Evolutionary conservation across 2,797 vertebrate species (phyloP), one percentile per base, ranked within the genome.

Genomic region (Clarias platycephalus): DNA sequence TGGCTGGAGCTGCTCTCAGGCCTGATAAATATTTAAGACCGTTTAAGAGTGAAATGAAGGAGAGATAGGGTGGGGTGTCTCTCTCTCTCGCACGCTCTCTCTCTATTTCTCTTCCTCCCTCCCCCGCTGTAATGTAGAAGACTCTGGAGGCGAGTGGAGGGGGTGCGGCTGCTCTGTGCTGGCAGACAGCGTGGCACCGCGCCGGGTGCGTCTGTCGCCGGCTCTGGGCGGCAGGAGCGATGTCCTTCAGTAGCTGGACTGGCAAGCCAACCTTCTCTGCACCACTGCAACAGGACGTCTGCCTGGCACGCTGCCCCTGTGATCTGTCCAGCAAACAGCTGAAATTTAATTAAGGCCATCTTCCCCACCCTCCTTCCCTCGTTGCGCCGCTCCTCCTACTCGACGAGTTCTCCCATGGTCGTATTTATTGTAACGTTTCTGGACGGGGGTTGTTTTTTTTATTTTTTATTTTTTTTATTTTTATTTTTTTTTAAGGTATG

Each of bases 1-100:
- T 70, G 37, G 83, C 84, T 77, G 71, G 84, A 71, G 78, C 71
- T 62, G 66, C 83, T 84, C 68, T 66, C 89, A 86, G n/a, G 82
- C 64, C 86, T 93, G 90, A 93, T 94, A 91, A 93, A 93, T 92
- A 93, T 94, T 93, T 93, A 91, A 92, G 86, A 89, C 89, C 84
- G 34, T 93, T 91, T 93, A 91, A 90, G 85, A 89, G 89, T 92
- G 88, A 90, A 91, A 90, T 92, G 86, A 90, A 92, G 92, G 82
- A 87, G 85, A 81, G 88, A 40, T 58, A 82, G 81, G 58, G 62
- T 82, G 81, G 66, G 22, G 37, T 81, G 62, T 85, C 40, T 81
- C 31, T 86, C 28, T 72, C 68, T 34, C 44, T 81, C 31, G 44
- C 20, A 58, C 31, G 20, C 60, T 53, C 74, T 83, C 77, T 49